Evolutionary conservation across 2,797 vertebrate genomes (phyloP), one percentile per base, ranked within the genome.

Genomic region (Tolypeutes matacus): DNA sequence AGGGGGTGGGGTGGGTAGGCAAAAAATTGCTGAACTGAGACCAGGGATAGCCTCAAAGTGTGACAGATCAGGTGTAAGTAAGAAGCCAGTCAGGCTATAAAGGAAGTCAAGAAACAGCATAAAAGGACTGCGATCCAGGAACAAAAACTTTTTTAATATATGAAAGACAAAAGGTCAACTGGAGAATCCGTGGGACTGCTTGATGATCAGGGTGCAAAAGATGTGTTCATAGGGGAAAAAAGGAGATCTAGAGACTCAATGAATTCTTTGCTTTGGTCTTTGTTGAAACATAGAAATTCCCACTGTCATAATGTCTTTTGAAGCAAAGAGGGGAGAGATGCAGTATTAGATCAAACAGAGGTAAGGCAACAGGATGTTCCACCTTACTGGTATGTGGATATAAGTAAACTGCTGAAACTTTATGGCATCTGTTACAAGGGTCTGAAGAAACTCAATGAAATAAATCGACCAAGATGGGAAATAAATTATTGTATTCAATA

Each of bases 191-290:
- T 91, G 64, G 94, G 62, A 56, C 51, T 73, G 91, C 96, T 97
- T 97, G 96, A 96, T 95, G 94, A 96, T 96, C 95, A 92, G 70
- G 93, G 92, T 94, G 77, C 58, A 84, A 92, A 96, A 91, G 93
- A 93, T 75, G 34, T 70, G 75, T 73, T 96, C 91, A 78, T 0
- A 56, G 10, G 49, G 62, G 89, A 96, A 96, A 91, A 97, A 94
- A 96, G 85, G 81, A 91, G 90, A 94, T 93, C 85, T 93, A 49
- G 92, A 86, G 90, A 91, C 90, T 96, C 90, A 91, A 0, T 96
- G 97, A 95, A 93, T 96, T 91, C 91, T 97, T 94, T 93, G 70
- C 96, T 97, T 97, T 97, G 95, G 95, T 97, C 97, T 96, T 94
- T 97, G 91, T 97, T 91, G 96, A 97, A 97, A 96, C 67, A 67